Conservation (phyloP, 1,140 invertebrate species). For the Macrostomum lignano region DNA sequence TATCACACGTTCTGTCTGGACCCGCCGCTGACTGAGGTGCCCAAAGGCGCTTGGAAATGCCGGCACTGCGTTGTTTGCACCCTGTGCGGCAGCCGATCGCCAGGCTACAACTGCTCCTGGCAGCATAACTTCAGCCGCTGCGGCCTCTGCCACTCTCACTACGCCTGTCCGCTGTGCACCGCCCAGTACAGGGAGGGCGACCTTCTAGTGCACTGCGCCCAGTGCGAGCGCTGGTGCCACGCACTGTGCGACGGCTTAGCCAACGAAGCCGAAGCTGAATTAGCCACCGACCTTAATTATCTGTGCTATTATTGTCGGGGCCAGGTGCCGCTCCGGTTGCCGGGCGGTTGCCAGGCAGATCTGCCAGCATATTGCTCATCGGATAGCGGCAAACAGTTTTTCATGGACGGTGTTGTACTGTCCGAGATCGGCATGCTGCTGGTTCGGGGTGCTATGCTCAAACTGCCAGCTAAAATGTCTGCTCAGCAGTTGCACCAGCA, state of each 20-base stretch:
- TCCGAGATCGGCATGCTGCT: neutral
- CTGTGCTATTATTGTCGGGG: conserved; percentile 3
- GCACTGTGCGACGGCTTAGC: conserved; percentile 60
- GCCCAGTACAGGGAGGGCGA: conserved; percentile 58
- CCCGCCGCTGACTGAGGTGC: conserved; percentile 63
- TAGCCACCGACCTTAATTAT: conserved; percentile 10
- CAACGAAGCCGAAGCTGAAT: conserved; percentile 59
- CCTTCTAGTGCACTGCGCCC: conserved; percentile 68
- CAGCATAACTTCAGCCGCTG: conserved; percentile 59
- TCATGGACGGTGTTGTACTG: conserved; percentile 4
- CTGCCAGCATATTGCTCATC: neutral
- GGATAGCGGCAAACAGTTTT: neutral
- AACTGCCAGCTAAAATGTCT: conserved; percentile 1
- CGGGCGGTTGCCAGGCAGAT: neutral
- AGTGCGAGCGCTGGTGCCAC: conserved; percentile 74
- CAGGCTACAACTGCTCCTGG: conserved; percentile 48
- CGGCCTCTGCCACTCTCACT: conserved; percentile 62
- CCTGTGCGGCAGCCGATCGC: conserved; percentile 54
- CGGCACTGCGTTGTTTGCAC: conserved; percentile 56
- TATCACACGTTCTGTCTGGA: conserved; percentile 96
- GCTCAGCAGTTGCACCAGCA: too few species aligned
- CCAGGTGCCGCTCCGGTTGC: neutral
- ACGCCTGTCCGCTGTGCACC: conserved; percentile 50
- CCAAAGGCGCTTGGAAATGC: conserved; percentile 57
- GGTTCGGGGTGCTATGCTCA: neutral